phyloP scores from a whole-genome alignment of 2,888 invertebrate species.

The Miltochrista miniata region DNA sequence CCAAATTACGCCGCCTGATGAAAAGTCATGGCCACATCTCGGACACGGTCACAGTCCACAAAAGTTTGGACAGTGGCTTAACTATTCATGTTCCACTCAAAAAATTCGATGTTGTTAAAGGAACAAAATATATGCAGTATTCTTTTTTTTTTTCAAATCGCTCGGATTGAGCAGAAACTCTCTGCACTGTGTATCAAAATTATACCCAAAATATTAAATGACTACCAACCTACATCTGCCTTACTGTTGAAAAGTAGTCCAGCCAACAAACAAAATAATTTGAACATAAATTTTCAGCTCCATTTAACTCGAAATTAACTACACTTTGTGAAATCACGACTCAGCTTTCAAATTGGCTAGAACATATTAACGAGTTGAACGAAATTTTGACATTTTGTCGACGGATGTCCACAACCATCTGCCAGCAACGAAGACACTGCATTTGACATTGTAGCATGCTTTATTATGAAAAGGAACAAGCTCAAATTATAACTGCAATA shows the following conservation, averaged over 20 bases:
- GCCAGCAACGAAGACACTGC: conserved; percentile 42
- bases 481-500: conserved; percentile 53
- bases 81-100: too few species aligned
- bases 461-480: conserved; percentile 50
- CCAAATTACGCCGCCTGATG: too few species aligned
- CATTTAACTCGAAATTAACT: conserved; percentile 16
- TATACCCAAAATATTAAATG: too few species aligned
- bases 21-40: too few species aligned
- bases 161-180: too few species aligned
- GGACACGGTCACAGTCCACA: too few species aligned
- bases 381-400: conserved; percentile 40
- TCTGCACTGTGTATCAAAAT: too few species aligned
- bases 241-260: background rate
- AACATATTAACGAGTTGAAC: conserved; percentile 41
- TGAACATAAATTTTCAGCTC: conserved; percentile 2
- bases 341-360: conserved; percentile 38
- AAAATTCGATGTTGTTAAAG: too few species aligned
- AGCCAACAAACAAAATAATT: too few species aligned
- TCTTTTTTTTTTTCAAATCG: too few species aligned
- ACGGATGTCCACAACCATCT: conserved; percentile 37
- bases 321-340: conserved; percentile 23
- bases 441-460: conserved; percentile 52
- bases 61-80: too few species aligned
- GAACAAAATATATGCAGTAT: too few species aligned
- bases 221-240: background rate